Conservation (phyloP, 2,888 invertebrate species). For the Zygogramma bicolorata region DNA sequence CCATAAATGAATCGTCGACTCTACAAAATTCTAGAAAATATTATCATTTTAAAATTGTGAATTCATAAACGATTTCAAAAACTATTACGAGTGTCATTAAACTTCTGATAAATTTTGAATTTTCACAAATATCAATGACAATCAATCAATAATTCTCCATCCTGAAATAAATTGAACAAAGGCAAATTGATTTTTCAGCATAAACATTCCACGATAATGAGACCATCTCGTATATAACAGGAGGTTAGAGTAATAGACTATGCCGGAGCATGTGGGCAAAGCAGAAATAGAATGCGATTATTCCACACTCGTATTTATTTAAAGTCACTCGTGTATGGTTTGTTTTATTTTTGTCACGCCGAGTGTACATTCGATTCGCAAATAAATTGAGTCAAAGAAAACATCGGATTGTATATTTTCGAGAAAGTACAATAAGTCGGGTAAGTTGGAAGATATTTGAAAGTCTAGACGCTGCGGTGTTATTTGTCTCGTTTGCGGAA, state of each 20-base stretch:
- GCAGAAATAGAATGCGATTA: conserved; percentile 16
- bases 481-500: too few relatives aligned
- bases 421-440: background rate
- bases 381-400: background rate
- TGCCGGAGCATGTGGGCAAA: background rate
- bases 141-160: too few relatives aligned
- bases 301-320: conserved; percentile 21
- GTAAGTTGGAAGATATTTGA: too few relatives aligned
- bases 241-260: background rate
- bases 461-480: background rate
- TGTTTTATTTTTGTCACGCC: conserved; percentile 17
- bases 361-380: background rate
- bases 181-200: background rate
- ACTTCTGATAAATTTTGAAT: too few relatives aligned
- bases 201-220: background rate
- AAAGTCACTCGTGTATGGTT: conserved; percentile 15
- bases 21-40: too few relatives aligned
- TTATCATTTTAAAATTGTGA: too few relatives aligned
- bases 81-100: too few relatives aligned
- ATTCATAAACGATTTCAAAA: too few relatives aligned
- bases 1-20: too few relatives aligned
- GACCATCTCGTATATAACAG: background rate
- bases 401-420: background rate
- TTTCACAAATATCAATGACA: too few relatives aligned
- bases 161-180: background rate